Percentiles rank a stretch among this genome's conserved stretches.
Conservation (phyloP, 2,797 vertebrate species). For the Zalophus californianus region DNA sequence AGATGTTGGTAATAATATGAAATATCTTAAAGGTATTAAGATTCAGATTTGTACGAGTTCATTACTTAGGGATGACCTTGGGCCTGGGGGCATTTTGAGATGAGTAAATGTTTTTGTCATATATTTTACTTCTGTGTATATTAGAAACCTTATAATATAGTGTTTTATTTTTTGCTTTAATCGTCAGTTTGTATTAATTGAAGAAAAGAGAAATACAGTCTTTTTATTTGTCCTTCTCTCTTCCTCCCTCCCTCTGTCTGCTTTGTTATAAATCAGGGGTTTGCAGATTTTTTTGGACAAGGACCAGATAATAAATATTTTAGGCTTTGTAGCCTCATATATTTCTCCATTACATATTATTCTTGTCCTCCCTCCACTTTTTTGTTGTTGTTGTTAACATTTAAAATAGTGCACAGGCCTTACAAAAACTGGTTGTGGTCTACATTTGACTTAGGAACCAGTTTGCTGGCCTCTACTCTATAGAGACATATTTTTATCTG, state of each 20-base stretch:
- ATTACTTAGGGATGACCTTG: background rate
- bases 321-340: background rate
- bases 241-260: background rate
- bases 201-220: background rate
- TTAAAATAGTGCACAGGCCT: background rate
- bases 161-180: slow-evolving; percentile 16
- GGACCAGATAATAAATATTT: background rate
- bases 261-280: background rate
- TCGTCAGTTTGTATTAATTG: background rate
- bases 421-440: background rate
- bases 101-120: background rate
- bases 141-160: background rate
- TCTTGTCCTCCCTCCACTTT: background rate
- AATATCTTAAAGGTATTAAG: background rate
- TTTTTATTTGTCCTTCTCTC: background rate
- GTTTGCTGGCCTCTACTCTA: background rate
- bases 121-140: background rate
- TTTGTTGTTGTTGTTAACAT: background rate
- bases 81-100: background rate
- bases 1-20: background rate
- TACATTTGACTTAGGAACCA: background rate
- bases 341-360: background rate
- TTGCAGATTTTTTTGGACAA: background rate
- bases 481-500: background rate
- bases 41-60: background rate